phyloP scores from a whole-genome alignment of 1,140 invertebrate species.

The Ostrea edulis region DNA sequence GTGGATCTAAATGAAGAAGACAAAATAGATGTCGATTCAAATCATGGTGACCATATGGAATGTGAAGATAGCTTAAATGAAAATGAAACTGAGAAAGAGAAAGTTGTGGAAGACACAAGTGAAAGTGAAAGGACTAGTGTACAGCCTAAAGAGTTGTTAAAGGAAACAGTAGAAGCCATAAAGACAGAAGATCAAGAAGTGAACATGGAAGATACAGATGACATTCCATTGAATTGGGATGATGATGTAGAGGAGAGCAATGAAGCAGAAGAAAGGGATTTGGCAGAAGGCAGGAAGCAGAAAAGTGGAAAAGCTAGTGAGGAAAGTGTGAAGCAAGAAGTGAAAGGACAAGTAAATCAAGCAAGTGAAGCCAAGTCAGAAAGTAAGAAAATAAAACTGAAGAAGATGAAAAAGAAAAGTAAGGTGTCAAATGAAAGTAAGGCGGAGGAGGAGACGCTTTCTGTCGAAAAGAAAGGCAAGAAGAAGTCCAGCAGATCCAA shows the following conservation, averaged over 20 bases:
- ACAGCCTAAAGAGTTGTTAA: constrained; percentile 7
- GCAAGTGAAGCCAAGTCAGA: neutral
- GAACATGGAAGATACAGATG: constrained; percentile 46
- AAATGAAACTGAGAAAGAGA: constrained; percentile 27
- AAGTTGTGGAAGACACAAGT: neutral
- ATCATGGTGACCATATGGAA: neutral
- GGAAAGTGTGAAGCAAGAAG: neutral
- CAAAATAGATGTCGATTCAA: neutral
- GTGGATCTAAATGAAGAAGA: neutral
- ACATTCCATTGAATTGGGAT: neutral
- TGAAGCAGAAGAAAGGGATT: neutral
- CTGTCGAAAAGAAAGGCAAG: constrained; percentile 19
- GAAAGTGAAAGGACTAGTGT: constrained; percentile 22
- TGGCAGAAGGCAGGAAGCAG: neutral
- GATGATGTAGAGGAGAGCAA: constrained; percentile 1
- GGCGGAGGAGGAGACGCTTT: neutral
- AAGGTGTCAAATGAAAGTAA: neutral
- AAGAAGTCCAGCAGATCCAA: constrained; percentile 6
- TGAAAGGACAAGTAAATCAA: neutral
- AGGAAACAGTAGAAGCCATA: neutral
- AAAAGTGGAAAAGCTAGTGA: neutral
- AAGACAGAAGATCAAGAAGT: constrained; percentile 17
- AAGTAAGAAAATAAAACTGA: neutral
- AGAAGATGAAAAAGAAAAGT: neutral
- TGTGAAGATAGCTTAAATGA: neutral